These are phyloP conservation scores for Petrocephalus microphthalmus DNA, from an alignment of 2,113 vertebrate species.

Conservation along the genomic window DNA sequence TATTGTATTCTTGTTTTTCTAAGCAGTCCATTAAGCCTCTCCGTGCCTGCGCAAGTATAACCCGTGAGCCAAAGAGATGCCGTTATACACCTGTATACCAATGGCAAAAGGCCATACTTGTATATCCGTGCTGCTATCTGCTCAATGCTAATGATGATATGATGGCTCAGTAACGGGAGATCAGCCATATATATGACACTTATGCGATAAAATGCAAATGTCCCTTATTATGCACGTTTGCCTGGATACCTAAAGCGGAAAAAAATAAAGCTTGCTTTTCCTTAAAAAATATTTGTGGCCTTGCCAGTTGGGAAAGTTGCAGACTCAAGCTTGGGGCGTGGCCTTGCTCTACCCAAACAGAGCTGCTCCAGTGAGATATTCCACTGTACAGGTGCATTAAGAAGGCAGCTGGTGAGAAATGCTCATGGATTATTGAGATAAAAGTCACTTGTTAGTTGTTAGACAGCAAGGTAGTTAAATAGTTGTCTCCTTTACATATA, in stretches of 20 bases:
- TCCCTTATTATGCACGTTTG: not conserved
- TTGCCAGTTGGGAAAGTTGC: not conserved
- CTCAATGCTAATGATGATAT: not conserved
- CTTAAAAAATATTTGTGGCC: not conserved
- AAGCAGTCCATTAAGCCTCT: not conserved
- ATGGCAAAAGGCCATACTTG: not conserved
- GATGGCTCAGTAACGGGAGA: not conserved
- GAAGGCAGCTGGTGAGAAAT: not conserved
- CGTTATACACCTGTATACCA: not conserved
- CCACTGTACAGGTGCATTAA: not conserved
- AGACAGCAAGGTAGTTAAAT: not conserved
- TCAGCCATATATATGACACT: not conserved
- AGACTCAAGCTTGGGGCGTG: not conserved
- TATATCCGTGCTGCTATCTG: not conserved
- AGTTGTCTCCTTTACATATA: not conserved
- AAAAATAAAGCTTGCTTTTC: not conserved
- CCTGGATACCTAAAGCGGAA: not conserved
- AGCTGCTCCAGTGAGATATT: not conserved
- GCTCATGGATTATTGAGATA: not conserved
- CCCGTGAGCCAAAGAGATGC: not conserved
- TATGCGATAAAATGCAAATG: not conserved
- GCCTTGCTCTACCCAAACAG: not conserved
- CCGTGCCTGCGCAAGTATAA: not conserved
- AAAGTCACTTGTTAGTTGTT: not conserved
- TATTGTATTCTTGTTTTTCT: not conserved